Evolutionary conservation across 2,888 invertebrate genomes (phyloP).

Genomic region (Keiferia lycopersicella): DNA sequence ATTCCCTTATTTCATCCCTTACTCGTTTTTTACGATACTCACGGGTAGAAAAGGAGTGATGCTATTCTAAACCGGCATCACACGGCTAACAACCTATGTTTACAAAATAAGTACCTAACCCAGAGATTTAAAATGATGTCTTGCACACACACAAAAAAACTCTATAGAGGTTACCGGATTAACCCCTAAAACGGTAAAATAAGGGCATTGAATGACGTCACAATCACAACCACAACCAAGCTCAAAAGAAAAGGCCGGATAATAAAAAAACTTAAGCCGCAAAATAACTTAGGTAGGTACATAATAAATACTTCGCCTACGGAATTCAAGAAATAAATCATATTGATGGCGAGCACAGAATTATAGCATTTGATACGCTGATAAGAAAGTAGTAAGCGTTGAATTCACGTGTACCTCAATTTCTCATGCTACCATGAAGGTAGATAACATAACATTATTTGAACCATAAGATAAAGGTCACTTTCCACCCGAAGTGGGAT

Average conservation of each 20-base stretch:
- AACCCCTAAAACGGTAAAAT: conserved; percentile 13
- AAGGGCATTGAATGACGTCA: conserved; percentile 15
- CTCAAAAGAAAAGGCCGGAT: background rate
- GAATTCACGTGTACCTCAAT: conserved; percentile 23
- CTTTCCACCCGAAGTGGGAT: background rate
- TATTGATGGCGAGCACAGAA: background rate
- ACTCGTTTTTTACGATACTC: too few relatives aligned
- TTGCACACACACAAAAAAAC: background rate
- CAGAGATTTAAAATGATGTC: too few relatives aligned
- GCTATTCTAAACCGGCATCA: too few relatives aligned
- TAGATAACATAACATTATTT: background rate
- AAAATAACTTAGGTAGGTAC: too few relatives aligned
- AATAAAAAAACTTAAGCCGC: background rate
- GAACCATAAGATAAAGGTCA: background rate
- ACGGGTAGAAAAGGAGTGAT: too few relatives aligned
- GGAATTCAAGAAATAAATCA: conserved; percentile 12
- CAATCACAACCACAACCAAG: too few relatives aligned
- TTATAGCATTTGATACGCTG: conserved; percentile 17
- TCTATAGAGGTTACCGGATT: conserved; percentile 2
- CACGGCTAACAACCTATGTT: too few relatives aligned
- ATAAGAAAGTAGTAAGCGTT: conserved; percentile 18
- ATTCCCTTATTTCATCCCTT: too few relatives aligned
- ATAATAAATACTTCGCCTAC: conserved; percentile 10
- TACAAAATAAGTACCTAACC: too few relatives aligned
- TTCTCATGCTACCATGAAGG: conserved; percentile 13